Conservation (phyloP, 1,140 invertebrate species). For the Zaprionus ghesquierei region DNA sequence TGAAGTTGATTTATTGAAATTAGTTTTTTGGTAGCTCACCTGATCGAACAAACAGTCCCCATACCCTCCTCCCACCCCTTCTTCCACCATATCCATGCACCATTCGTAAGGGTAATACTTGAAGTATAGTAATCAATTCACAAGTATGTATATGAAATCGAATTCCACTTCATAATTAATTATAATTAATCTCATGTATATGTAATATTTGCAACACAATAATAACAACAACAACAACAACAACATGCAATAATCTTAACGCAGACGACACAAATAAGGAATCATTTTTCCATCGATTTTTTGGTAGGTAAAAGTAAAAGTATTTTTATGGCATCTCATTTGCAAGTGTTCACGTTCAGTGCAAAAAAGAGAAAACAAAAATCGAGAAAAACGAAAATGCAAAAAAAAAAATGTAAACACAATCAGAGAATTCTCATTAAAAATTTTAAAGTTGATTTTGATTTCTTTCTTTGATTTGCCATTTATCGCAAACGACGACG, state of each 20-base stretch:
- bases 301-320: constrained; percentile 70
- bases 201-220: constrained; percentile 24
- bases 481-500: not conserved
- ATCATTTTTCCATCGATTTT: constrained; percentile 78
- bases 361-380: constrained; percentile 23
- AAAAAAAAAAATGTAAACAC: not conserved
- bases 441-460: constrained; percentile 5
- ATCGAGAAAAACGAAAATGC: constrained; percentile 3
- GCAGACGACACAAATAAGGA: constrained; percentile 76
- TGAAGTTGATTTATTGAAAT: constrained; percentile 1
- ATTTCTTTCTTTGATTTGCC: constrained; percentile 6
- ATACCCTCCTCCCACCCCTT: not conserved
- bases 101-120: not conserved
- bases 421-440: not conserved
- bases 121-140: constrained; percentile 6
- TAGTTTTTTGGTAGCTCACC: not conserved
- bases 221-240: constrained; percentile 19
- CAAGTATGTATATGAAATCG: constrained; percentile 12
- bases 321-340: constrained; percentile 26
- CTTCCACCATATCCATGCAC: constrained; percentile 1
- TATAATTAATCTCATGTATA: constrained; percentile 6
- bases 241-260: constrained; percentile 40
- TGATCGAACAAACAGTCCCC: not conserved
- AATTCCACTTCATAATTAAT: not conserved
- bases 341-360: constrained; percentile 68